Conservation (phyloP, 23 tunicate species). For the Phallusia fumigata region DNA sequence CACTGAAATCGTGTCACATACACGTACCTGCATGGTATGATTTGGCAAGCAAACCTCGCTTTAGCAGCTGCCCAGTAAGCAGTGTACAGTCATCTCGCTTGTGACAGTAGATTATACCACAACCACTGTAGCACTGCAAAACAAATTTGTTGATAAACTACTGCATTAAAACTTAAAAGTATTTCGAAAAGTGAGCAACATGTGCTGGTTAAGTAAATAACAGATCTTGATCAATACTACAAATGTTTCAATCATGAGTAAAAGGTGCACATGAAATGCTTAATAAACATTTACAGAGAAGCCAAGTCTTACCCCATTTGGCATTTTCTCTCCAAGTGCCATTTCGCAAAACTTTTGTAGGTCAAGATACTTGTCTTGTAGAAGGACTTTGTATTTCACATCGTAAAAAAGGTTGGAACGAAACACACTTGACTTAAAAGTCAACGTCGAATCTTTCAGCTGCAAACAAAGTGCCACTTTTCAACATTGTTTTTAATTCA, state of each 20-base stretch:
- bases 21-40: conserved; percentile 89
- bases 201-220: not conserved
- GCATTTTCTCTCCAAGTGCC: conserved; percentile 24
- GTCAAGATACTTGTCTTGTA: conserved; percentile 60
- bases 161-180: too few species aligned
- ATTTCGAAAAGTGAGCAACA: not conserved
- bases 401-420: conserved; percentile 81
- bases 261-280: not conserved
- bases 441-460: conserved; percentile 31
- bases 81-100: conserved; percentile 87
- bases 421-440: conserved; percentile 64
- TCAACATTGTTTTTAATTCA: too few species aligned
- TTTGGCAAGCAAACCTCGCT: conserved; percentile 72
- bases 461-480: not conserved
- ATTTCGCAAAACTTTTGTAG: conserved; percentile 57
- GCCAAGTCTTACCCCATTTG: conserved; percentile 57
- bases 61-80: conserved; percentile 57
- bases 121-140: conserved; percentile 55
- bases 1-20: not conserved
- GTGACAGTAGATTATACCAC: conserved; percentile 91
- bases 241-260: too few species aligned
- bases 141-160: not conserved
- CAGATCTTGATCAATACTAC: too few species aligned
- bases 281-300: too few species aligned
- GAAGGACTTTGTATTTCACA: conserved; percentile 59